phyloP scores from a whole-genome alignment of 2,888 invertebrate species.

The Hirtodrosophila duncani region DNA sequence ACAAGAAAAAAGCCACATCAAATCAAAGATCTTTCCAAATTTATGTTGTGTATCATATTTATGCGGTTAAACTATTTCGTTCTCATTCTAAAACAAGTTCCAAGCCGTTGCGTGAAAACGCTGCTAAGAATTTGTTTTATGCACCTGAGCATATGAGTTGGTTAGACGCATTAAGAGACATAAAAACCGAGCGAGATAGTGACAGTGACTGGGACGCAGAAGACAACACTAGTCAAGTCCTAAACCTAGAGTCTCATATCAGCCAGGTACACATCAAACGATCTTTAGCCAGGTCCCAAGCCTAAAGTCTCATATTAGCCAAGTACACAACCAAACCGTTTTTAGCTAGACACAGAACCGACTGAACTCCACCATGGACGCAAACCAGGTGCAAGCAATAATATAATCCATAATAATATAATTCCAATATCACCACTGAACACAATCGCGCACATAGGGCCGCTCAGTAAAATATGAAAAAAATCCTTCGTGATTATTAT shows the following conservation, averaged over 20 bases:
- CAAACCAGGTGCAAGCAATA: too few species aligned
- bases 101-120: too few species aligned
- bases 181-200: not conserved
- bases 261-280: too few species aligned
- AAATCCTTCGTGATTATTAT: not conserved
- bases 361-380: constrained; percentile 1
- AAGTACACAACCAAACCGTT: not conserved
- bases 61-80: too few species aligned
- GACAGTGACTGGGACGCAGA: not conserved
- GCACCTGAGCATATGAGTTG: not conserved
- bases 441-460: not conserved
- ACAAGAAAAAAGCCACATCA: too few species aligned
- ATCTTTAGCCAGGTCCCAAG: too few species aligned
- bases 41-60: too few species aligned
- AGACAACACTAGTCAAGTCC: constrained; percentile 1
- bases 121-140: not conserved
- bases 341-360: not conserved
- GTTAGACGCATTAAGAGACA: not conserved
- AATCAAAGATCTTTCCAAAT: too few species aligned
- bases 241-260: too few species aligned
- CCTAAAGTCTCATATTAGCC: too few species aligned
- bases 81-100: too few species aligned
- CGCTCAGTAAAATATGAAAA: not conserved
- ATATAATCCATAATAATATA: too few species aligned
- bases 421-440: not conserved